Base-by-base conservation (phyloP, 2,888 invertebrate genomes). In the Lysandra bellargus region DNA sequence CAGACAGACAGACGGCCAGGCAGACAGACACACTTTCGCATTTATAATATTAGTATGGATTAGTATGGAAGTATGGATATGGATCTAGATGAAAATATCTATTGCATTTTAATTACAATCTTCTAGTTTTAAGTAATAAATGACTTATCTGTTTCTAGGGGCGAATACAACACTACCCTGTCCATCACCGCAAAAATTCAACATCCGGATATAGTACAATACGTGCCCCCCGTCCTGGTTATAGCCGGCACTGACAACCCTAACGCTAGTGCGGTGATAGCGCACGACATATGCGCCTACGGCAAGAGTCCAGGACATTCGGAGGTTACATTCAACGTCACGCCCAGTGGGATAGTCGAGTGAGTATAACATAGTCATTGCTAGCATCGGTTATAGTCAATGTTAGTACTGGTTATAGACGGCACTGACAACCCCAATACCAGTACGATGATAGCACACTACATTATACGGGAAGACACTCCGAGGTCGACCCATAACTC, bases 241-340 rank as follows among this genome's bases (percentile, higher is more conserved):
- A 88, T 95, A 80, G 89, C 91, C n/a, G 90, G 89, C 0, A 85
- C 88, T 7, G 86, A 85, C 17, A 84, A 88, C 0, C 91, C 90
- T 1, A 88, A 92, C 79, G 81, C 86, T 1, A 86, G 87, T 0
- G 91, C 89, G n/a, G 85, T 90, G 82, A 89, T 90, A 83, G 86
- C 89, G 0, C 91, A 95, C 82, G 90, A 93, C 17, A 90, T 97
- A 64, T 92, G 91, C 84, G 94, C 96, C 0, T 91, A 95, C 78
- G 97, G 96, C 23, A 92, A 95, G 60, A 95, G 93, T 40, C 96
- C 97, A 1, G 97, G 97, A 73, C 96, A 96, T 85, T 95, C 96
- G 0, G 95, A 96, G 80, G 92, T 97, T 77, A 95, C 95, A 0
- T 95, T 96, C 78, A 96, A 96, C 84, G 93, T 95, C 44, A 95